Evolutionary conservation across 2,888 invertebrate species (phyloP).

Genomic region (Dione vanillae): DNA sequence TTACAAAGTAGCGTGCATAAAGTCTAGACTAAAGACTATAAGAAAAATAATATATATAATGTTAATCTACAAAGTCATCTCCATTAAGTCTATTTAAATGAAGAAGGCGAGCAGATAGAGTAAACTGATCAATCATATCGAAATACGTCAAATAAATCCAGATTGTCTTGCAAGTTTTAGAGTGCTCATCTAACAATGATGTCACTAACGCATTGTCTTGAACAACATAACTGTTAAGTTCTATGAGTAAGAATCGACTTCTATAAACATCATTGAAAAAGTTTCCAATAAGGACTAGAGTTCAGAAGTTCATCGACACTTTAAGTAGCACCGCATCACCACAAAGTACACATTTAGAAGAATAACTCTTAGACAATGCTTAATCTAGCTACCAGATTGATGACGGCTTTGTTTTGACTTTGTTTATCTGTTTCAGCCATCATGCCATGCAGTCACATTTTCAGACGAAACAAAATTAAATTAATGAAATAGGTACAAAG

Average conservation of each 20-base stretch:
- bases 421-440: slow-evolving; percentile 48
- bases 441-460: slow-evolving; percentile 43
- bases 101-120: background rate
- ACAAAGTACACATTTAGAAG: slow-evolving; percentile 57
- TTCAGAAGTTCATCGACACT: slow-evolving; percentile 69
- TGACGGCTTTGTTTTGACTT: slow-evolving; percentile 51
- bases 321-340: slow-evolving; percentile 56
- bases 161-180: slow-evolving; percentile 50
- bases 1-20: background rate
- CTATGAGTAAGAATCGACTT: slow-evolving; percentile 47
- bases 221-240: slow-evolving; percentile 35
- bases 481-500: slow-evolving; percentile 38
- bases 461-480: slow-evolving; percentile 45
- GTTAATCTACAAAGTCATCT: slow-evolving; percentile 6
- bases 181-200: slow-evolving; percentile 48
- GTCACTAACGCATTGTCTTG: slow-evolving; percentile 44
- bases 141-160: slow-evolving; percentile 38
- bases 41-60: slow-evolving; percentile 16
- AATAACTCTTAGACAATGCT: slow-evolving; percentile 63
- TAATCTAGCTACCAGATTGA: slow-evolving; percentile 60
- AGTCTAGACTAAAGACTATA: slow-evolving; percentile 11
- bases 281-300: slow-evolving; percentile 53
- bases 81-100: background rate
- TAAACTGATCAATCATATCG: slow-evolving; percentile 10
- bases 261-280: slow-evolving; percentile 71